phyloP scores from a whole-genome alignment of 2,113 vertebrate genomes.

The Ptilorrhoa leucosticta region DNA sequence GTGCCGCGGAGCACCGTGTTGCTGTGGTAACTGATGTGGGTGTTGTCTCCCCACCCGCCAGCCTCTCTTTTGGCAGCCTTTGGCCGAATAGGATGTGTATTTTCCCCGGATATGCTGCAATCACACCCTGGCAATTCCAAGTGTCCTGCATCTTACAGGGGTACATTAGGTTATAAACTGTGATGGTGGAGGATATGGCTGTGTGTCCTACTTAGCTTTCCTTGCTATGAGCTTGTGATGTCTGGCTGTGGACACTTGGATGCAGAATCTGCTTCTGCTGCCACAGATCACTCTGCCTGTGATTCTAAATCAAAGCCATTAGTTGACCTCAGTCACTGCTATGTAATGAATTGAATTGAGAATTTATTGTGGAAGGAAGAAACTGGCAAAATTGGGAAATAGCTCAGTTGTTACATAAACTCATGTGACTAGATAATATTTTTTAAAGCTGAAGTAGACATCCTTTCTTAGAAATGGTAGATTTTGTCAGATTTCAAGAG shows the following conservation, averaged over 20 bases:
- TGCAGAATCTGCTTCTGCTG: background rate
- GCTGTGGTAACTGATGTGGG: background rate
- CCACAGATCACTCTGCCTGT: background rate
- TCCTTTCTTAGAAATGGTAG: background rate
- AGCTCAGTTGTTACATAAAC: background rate
- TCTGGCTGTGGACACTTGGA: background rate
- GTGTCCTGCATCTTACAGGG: background rate
- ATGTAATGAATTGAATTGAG: background rate
- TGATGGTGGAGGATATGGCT: background rate
- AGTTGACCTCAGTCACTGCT: background rate
- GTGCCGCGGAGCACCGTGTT: background rate
- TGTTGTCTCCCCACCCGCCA: background rate
- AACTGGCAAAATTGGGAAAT: background rate
- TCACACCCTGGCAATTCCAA: background rate
- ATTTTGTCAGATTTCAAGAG: background rate
- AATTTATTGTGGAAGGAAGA: background rate
- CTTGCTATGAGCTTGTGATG: background rate
- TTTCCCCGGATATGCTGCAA: background rate
- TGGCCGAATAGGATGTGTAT: background rate
- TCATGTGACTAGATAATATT: background rate
- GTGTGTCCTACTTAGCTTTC: background rate
- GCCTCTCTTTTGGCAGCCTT: background rate
- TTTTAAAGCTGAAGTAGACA: background rate
- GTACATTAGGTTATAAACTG: background rate
- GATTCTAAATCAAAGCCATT: background rate